Conservation (phyloP, 1,140 invertebrate species). For the Drosophila teissieri region DNA sequence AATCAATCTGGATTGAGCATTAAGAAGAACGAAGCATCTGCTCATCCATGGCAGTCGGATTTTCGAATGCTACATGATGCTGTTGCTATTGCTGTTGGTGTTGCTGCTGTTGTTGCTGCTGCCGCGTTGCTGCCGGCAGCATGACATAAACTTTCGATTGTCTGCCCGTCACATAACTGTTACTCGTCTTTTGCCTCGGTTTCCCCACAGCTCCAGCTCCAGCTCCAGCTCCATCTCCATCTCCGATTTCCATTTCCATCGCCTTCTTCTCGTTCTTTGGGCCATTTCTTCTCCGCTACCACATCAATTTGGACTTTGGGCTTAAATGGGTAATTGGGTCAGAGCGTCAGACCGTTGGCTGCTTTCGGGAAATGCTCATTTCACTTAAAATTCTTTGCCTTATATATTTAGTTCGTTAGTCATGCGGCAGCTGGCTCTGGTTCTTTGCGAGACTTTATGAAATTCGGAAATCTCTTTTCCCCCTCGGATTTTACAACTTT, state of each 20-base stretch:
- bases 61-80: slow-evolving; percentile 18
- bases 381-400: slow-evolving; percentile 72
- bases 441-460: slow-evolving; percentile 72
- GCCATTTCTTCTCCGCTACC: slow-evolving; percentile 33
- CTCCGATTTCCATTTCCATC: slow-evolving; percentile 18
- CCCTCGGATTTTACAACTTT: slow-evolving; percentile 66
- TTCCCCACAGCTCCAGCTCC: slow-evolving; percentile 24
- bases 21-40: slow-evolving; percentile 28
- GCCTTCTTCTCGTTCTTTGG: slow-evolving; percentile 49
- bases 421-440: slow-evolving; percentile 42
- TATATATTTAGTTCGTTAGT: slow-evolving; percentile 41
- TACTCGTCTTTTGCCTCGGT: slow-evolving; percentile 48
- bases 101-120: slow-evolving; percentile 23
- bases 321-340: slow-evolving; percentile 80
- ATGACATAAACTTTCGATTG: slow-evolving; percentile 83
- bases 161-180: slow-evolving; percentile 81
- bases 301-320: slow-evolving; percentile 49
- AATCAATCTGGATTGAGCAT: slow-evolving; percentile 18
- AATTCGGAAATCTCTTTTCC: slow-evolving; percentile 55
- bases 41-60: slow-evolving; percentile 22
- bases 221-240: slow-evolving; percentile 15
- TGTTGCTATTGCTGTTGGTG: slow-evolving; percentile 9
- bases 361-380: slow-evolving; percentile 73
- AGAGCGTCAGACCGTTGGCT: slow-evolving; percentile 24
- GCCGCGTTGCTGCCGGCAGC: slow-evolving; percentile 58